Base-by-base conservation (phyloP, 2,888 invertebrate genomes). In the Augiades crinisus region DNA sequence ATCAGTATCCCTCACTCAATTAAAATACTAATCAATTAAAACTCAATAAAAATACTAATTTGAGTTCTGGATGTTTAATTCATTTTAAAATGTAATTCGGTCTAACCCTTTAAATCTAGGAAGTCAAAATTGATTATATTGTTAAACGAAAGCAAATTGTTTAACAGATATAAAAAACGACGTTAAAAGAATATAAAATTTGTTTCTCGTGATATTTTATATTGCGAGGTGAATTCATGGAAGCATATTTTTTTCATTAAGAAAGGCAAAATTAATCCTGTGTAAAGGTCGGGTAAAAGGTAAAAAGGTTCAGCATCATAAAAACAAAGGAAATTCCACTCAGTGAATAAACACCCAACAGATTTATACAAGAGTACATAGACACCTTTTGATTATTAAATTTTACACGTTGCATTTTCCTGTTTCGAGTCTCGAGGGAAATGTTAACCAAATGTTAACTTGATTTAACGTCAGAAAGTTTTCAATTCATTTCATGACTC, bases 171-270 rank as follows among this genome's bases (percentile, higher is more conserved):
- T 43, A 17, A 43, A 43, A 44, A 19, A 33, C 14, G 21, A 22
- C n/a, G n/a, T n/a, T n/a, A 19, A 44, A 6, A 22, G 17, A 30
- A 24, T 22, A 22, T 44, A 22, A 33, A 41, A 10, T 33, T 21
- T 14, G 33, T 33, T 44, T 33, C 22, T 5, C 44, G 22, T 21
- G 21, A 31, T 22, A 44, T 22, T 33, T 21, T 31, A 12, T 31
- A 43, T 43, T 12, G 21, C 7, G 22, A 8, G 13, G 33, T 33
- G 3, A 33, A n/a, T n/a, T n/a, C n/a, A 13, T n/a, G 16, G 21
- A 3, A 43, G 33, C 33, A 44, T 33, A 44, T 44, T 44, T 21
- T 44, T 33, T 44, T 44, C 22, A 33, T 21, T 44, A 44, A 27
- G 19, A 14, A n/a, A 44, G 21, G 21, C 22, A 44, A 44, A 44